Evolutionary conservation across 2,888 invertebrate genomes (phyloP), one percentile per base, ranked within the genome.

Genomic region (Tinea semifulvella): DNA sequence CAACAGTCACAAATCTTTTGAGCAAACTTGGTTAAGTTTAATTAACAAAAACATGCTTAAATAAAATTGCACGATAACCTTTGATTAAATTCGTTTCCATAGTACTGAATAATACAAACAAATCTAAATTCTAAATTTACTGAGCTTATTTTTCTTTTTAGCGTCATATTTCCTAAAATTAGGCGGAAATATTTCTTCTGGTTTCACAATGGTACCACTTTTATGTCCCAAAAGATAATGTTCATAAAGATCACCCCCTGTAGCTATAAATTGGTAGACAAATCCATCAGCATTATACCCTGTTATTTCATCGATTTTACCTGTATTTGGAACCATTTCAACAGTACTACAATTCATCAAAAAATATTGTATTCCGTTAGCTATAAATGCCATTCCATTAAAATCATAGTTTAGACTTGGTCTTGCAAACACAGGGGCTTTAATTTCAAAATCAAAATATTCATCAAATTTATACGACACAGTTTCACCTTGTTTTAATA

Each of bases 351-450:
- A 35, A 35, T 35, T 35, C 8, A 35, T 7, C 10, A 35, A 35
- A 10, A 35, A 35, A 13, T 35, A 35, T 16, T 35, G 35, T 6
- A 35, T 8, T 5, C 35, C 35, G 10, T 35, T 35, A 4, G 35
- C 35, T 13, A 35, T 14, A 35, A 35, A 35, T 11, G 16, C 17
- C 7, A 35, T 35, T 5, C 35, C 35, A 35, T 35, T 35, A 14
- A 35, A 35, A 35, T 35, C 16, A 13, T 35, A 35, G 16, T 35
- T 35, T 10, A 35, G 16, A 35, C 35, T 35, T 16, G 35, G 35
- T 14, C 35, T 35, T 5, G 13, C 35, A 14, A 35, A 35, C 17
- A 35, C 7, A 14, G 17, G 16, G 3, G 13, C 8, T 16, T 35
- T 16, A 16, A 35, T 14, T 13, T 35, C 17, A 16, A 35, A 35